Base-by-base conservation (phyloP, 2,888 invertebrate genomes). In the Petrolisthes manimaculis region DNA sequence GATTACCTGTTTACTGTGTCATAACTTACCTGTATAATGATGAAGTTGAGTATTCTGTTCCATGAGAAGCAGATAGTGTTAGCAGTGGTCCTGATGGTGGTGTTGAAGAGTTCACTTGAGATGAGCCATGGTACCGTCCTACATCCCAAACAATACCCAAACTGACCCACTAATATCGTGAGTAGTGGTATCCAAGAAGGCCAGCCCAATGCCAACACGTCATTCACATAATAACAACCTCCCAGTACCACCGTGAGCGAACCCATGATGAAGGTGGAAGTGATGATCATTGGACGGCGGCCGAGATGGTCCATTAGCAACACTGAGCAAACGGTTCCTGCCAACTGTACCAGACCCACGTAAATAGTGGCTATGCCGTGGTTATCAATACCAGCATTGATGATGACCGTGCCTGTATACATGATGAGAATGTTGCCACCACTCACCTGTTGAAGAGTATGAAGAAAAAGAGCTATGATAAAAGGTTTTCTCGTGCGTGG, bases 401-500 rank as follows among this genome's bases (percentile, higher is more conserved):
- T 92, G 93, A 98, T 98, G 90, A 98, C 98, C 80, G 94, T 94
- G 6, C 96, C 96, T 6, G 98, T 97, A 92, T 98, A 98, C 93
- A 98, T 98, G 92, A 98, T 97, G 74, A 98, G 96, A 12, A 97
- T 98, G 93, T 98, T 98, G 91, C 98, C 98, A 77, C 98, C 98
- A 92, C 96, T 96, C 92, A 97, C 93, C 93, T 99, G 98, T 94
- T 99, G 98, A 94, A 98, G 98, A 92, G 97, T 95, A 98, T 98
- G 98, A 83, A 98, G 94, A 0, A 97, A 96, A 51, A 98, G 93
- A 0, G 97, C 95, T 91, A 98, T 96, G 1, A 95, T 93, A 71
- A 98, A 93, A 0, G 98, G 97, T 92, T 96, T 96, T 81, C 96
- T 93, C 92, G 97, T 95, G 92, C 95, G 95, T 71, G 94, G 94